These are phyloP conservation scores for Nephrotoma appendiculata DNA, from an alignment of 2,888 invertebrate species.

Conservation along the genomic window DNA sequence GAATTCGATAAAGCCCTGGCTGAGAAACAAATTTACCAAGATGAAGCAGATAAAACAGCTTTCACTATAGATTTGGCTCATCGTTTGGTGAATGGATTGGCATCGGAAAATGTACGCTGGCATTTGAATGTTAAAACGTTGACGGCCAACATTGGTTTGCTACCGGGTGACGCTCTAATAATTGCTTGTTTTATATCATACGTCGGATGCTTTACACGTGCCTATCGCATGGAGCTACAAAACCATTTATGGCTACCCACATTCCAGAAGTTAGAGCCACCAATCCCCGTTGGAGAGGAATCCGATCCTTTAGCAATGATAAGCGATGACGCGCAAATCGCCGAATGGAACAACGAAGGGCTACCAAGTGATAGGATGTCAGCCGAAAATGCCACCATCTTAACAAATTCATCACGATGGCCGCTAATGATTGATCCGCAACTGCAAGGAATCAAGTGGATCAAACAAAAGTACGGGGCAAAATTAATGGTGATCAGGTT, in stretches of 20 bases:
- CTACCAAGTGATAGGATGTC: constrained; percentile 89
- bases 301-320: constrained; percentile 73
- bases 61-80: constrained; percentile 84
- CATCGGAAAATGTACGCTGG: constrained; percentile 83
- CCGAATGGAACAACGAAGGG: constrained; percentile 89
- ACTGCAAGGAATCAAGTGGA: constrained; percentile 87
- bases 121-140: constrained; percentile 45
- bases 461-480: constrained; percentile 71
- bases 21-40: constrained; percentile 80
- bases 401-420: constrained; percentile 81
- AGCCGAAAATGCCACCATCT: constrained; percentile 84
- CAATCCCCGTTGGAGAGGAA: constrained; percentile 64
- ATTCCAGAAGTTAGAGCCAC: constrained; percentile 50
- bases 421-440: constrained; percentile 94
- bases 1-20: constrained; percentile 77
- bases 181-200: constrained; percentile 90
- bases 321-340: constrained; percentile 84
- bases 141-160: constrained; percentile 50
- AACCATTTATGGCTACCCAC: constrained; percentile 68
- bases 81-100: constrained; percentile 79
- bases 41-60: constrained; percentile 82
- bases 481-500: constrained; percentile 58
- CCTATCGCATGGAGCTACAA: constrained; percentile 64
- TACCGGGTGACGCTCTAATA: constrained; percentile 80
- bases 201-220: constrained; percentile 82